These are phyloP conservation scores for Kryptopterus vitreolus DNA, from an alignment of 2,797 vertebrate genomes.

Conservation along the genomic window DNA sequence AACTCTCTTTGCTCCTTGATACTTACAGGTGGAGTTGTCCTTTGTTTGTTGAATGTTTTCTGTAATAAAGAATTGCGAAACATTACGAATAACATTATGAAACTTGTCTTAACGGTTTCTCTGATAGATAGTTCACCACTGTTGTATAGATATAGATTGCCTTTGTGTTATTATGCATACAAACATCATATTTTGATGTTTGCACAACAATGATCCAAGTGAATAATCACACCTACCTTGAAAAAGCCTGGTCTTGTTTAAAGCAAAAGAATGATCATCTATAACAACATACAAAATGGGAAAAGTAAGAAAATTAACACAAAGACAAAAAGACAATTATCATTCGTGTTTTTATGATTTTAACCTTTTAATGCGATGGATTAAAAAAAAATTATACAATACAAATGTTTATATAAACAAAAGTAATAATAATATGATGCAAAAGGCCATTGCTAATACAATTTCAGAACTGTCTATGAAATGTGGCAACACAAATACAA, in stretches of 20 bases:
- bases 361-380: too few relatives aligned
- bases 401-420: neutral
- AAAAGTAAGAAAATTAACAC: neutral
- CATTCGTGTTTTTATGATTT: too few relatives aligned
- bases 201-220: neutral
- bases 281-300: neutral
- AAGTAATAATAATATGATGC: neutral
- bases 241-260: too few relatives aligned
- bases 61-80: neutral
- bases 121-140: too few relatives aligned
- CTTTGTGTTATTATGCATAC: neutral
- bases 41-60: neutral
- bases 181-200: neutral
- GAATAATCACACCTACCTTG: constrained; percentile 3
- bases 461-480: neutral
- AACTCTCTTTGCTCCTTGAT: neutral
- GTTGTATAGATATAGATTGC: neutral
- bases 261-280: neutral
- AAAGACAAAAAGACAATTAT: too few relatives aligned
- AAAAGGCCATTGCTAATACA: too few relatives aligned
- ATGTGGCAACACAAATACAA: neutral
- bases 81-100: neutral
- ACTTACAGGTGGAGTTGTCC: neutral
- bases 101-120: neutral
- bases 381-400: too few relatives aligned